Evolutionary conservation across 1,140 invertebrate genomes (phyloP).

Genomic region (Drosophila mauritiana): DNA sequence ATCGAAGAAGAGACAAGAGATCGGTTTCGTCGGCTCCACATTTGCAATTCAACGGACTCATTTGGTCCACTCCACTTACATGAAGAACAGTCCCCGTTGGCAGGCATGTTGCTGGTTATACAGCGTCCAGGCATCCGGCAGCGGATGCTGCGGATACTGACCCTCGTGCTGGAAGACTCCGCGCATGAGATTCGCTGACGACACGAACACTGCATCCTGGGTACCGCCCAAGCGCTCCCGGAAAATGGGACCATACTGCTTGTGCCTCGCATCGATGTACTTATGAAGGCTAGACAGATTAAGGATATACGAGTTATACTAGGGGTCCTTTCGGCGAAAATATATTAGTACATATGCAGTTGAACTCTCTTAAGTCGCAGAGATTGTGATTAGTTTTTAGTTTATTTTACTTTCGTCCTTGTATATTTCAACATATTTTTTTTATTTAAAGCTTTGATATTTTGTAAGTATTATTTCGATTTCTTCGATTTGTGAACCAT

Average conservation of each 20-base stretch:
- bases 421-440: neutral
- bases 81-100: constrained; percentile 93
- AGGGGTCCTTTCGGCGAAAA: neutral
- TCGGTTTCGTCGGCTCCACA: constrained; percentile 28
- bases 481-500: no score
- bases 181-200: constrained; percentile 87
- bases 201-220: constrained; percentile 88
- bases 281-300: constrained; percentile 86
- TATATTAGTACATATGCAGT: neutral
- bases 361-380: neutral
- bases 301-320: neutral
- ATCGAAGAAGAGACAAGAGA: constrained; percentile 26
- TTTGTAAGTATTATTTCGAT: no score
- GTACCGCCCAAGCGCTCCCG: constrained; percentile 88
- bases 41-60: constrained; percentile 67
- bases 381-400: neutral
- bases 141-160: constrained; percentile 90
- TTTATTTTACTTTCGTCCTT: neutral
- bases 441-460: no score
- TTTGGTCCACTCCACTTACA: constrained; percentile 86
- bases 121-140: constrained; percentile 92
- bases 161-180: constrained; percentile 91
- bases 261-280: constrained; percentile 90
- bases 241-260: constrained; percentile 90
- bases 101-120: constrained; percentile 90